Evolutionary conservation across 2,888 invertebrate species (phyloP), one percentile per base, ranked within the genome.

Genomic region (Amphiduros pacificus): DNA sequence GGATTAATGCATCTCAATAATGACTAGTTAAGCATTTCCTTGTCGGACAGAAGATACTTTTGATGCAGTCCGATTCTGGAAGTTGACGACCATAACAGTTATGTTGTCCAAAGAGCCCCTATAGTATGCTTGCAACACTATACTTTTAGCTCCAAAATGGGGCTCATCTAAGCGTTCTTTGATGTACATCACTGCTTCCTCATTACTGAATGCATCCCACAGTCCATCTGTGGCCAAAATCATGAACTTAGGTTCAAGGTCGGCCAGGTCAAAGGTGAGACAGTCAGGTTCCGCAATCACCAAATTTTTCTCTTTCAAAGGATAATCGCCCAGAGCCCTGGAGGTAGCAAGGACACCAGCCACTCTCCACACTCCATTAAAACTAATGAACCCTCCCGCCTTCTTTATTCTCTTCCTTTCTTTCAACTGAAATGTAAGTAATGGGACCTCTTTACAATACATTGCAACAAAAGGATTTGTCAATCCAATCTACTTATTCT

Each of bases 261-360:
- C 91, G 62, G 87, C 87, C 62, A 96, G 85, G 83, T 95, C 91
- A 79, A 96, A 95, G 31, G 93, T 91, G 73, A 94, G 85, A 71
- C 97, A 92, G 81, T 97, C 96, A 6, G 97, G 97, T 82, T 95
- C 93, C 2, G 96, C 95, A 71, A 94, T 95, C 61, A 97, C 92
- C 77, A 94, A 88, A 80, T 91, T 93, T 79, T 91, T 91, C 79
- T 94, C 94, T 71, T 97, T 97, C 26, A 97, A 85, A 1, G 95
- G 94, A 83, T 93, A 95, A 85, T 97, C 97, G 1, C 81, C 97
- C 75, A 97, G 87, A 1, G 97, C 96, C 67, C 96, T 86, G 11
- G 94, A 94, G 32, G 94, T 95, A 14, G 96, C 96, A 70, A 96
- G 85, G 71, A 96, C 93, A 5, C 96, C 96, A 57, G 93, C 94